These are phyloP conservation scores for Caenorhabditis wallacei DNA, from an alignment of 2,888 invertebrate species.

Conservation along the genomic window DNA sequence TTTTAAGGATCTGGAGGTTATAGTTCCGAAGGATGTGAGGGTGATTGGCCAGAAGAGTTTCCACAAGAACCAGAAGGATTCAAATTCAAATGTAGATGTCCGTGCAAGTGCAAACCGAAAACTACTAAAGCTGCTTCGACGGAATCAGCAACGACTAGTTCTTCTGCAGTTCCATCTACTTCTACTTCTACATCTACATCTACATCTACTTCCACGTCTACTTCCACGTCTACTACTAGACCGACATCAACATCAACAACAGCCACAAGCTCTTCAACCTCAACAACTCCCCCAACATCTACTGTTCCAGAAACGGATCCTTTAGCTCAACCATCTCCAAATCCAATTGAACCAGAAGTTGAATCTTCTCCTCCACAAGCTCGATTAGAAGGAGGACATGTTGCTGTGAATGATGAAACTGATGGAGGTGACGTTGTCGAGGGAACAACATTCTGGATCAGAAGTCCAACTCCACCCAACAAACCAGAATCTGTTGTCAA, in stretches of 20 bases:
- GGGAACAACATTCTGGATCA: slow-evolving; percentile 46
- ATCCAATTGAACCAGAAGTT: neutral
- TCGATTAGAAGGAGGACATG: neutral
- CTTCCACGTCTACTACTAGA: neutral
- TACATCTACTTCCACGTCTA: neutral
- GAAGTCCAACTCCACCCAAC: slow-evolving; percentile 45
- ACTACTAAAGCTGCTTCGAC: neutral
- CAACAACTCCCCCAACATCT: neutral
- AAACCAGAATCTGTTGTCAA: slow-evolving; percentile 1
- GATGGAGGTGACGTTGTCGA: neutral
- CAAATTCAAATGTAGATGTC: slow-evolving; percentile 30
- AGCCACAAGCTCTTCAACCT: slow-evolving; percentile 1
- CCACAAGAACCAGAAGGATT: slow-evolving; percentile 40
- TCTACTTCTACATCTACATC: neutral
- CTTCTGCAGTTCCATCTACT: neutral
- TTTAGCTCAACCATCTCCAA: neutral
- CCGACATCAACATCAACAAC: neutral
- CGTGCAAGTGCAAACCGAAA: slow-evolving; percentile 9
- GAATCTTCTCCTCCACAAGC: neutral
- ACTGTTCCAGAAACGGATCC: neutral
- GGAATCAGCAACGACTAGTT: neutral
- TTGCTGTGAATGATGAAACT: slow-evolving; percentile 9
- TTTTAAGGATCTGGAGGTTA: neutral
- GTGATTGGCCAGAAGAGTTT: slow-evolving; percentile 52
- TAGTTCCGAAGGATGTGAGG: neutral